phyloP scores from a whole-genome alignment of 2,888 invertebrate genomes.

The Hirtodrosophila alboralis region DNA sequence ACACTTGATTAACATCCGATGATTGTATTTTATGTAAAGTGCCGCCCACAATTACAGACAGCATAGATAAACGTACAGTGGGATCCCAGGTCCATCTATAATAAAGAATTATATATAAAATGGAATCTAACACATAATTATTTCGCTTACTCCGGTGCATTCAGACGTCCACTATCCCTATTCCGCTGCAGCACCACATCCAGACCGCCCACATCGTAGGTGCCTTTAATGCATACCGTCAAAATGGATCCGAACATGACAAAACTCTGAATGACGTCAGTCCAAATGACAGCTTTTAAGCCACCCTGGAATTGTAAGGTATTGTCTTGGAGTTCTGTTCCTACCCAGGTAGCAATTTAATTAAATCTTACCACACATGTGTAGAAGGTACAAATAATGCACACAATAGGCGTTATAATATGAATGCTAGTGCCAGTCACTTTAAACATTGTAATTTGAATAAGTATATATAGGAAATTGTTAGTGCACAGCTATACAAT shows the following conservation, averaged over 20 bases:
- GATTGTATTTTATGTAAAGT: conserved; percentile 90
- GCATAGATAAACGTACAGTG: conserved; percentile 90
- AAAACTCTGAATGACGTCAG: conserved; percentile 91
- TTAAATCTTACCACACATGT: conserved; percentile 90
- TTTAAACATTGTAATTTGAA: conserved; percentile 36
- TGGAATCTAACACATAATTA: background rate
- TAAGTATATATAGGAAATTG: background rate
- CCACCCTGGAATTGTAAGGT: conserved; percentile 86
- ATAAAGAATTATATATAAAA: conserved; percentile 7
- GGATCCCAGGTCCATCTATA: conserved; percentile 91
- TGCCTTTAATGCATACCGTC: conserved; percentile 90
- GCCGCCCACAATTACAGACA: conserved; percentile 91
- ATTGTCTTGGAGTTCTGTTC: background rate
- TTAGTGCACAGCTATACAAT: conserved; percentile 8
- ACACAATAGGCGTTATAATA: conserved; percentile 92
- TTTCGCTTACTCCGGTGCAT: conserved; percentile 87
- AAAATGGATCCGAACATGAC: conserved; percentile 91
- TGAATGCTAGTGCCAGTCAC: conserved; percentile 90
- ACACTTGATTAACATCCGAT: conserved; percentile 92
- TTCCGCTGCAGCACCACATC: conserved; percentile 88
- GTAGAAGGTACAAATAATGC: conserved; percentile 92
- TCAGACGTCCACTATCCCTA: conserved; percentile 88
- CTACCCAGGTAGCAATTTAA: conserved; percentile 20
- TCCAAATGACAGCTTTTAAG: conserved; percentile 92
- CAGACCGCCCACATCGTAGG: conserved; percentile 89